Percentiles rank a stretch among this genome's conserved stretches.
These are phyloP conservation scores for Melanotus villosus DNA, from an alignment of 2,888 invertebrate species.

Conservation along the genomic window DNA sequence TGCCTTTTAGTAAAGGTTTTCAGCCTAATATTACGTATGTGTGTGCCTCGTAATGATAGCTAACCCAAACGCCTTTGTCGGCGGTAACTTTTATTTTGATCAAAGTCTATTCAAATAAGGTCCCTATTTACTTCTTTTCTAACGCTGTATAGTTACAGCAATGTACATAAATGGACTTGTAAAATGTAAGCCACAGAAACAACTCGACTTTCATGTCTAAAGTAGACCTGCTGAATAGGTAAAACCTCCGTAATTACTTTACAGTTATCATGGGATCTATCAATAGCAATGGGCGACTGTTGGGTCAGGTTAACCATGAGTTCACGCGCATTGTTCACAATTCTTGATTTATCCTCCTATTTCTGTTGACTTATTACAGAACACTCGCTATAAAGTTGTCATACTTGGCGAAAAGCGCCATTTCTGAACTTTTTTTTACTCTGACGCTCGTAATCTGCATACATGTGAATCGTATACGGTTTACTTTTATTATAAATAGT, in stretches of 20 bases:
- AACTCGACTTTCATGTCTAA: conserved; percentile 33
- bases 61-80: conserved; percentile 31
- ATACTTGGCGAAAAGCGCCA: background rate
- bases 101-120: conserved; percentile 37
- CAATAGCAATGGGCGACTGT: conserved; percentile 14
- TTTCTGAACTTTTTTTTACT: background rate
- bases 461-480: conserved; percentile 21
- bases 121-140: conserved; percentile 26
- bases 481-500: conserved; percentile 20
- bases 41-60: conserved; percentile 30
- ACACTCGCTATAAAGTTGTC: background rate
- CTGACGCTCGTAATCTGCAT: conserved; percentile 3
- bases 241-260: background rate
- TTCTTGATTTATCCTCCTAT: conserved; percentile 4
- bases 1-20: background rate
- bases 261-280: conserved; percentile 3
- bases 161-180: conserved; percentile 29
- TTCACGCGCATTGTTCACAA: conserved; percentile 21
- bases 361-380: background rate
- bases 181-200: conserved; percentile 28
- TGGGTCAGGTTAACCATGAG: conserved; percentile 15
- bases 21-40: conserved; percentile 28
- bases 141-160: conserved; percentile 9
- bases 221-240: conserved; percentile 9
- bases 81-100: conserved; percentile 28